Evolutionary conservation across 1,140 invertebrate species (phyloP).

Genomic region (Sitobion miscanthi): DNA sequence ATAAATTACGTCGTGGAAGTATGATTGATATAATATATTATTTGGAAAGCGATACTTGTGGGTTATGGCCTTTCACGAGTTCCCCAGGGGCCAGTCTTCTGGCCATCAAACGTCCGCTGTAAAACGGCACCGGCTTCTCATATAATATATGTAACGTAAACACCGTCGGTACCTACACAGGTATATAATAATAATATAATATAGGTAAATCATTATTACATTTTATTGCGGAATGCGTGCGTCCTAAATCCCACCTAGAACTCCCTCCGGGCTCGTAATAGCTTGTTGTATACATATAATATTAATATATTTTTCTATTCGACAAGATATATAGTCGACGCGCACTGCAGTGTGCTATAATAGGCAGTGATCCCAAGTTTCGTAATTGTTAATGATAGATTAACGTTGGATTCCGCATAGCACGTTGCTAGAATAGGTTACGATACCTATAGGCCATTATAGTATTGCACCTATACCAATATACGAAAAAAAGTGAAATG

Average conservation of each 20-base stretch:
- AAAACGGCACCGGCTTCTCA: conserved; percentile 12
- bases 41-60: not conserved
- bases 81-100: not conserved
- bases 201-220: not conserved
- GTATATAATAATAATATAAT: no score
- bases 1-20: not conserved
- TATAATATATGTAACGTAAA: not conserved
- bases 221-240: conserved; percentile 10
- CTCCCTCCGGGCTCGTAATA: not conserved
- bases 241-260: not conserved
- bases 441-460: not conserved
- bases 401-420: not conserved
- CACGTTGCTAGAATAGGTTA: not conserved
- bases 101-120: not conserved
- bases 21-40: not conserved
- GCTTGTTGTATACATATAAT: not conserved
- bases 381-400: not conserved
- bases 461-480: not conserved
- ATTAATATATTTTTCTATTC: not conserved
- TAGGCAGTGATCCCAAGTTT: not conserved
- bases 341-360: not conserved
- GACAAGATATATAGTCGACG: not conserved
- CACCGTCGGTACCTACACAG: no score
- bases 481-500: conserved; percentile 18
- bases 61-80: not conserved